Evolutionary conservation across 1,140 invertebrate species (phyloP).

Genomic region (Lamellibrachia luymesi): DNA sequence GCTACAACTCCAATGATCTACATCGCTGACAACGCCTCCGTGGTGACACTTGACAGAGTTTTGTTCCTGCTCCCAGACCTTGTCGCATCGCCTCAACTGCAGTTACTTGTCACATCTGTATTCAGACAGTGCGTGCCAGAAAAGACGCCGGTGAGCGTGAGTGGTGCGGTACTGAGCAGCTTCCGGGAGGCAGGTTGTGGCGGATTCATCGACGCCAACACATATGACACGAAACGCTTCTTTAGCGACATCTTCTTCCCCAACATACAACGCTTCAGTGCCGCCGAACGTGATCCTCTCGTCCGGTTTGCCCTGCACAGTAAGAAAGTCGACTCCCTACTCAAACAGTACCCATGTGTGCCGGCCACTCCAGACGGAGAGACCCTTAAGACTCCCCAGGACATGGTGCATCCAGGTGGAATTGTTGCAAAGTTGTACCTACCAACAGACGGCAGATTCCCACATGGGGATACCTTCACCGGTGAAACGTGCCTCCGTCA

Average conservation of each 20-base stretch:
- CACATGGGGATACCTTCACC: conserved; percentile 4
- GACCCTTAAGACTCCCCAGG: conserved; percentile 13
- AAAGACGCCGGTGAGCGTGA: conserved; percentile 9
- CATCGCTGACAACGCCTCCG: conserved; percentile 5
- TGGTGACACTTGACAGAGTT: not conserved
- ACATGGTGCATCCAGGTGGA: conserved; percentile 22
- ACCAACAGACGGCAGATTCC: conserved; percentile 21
- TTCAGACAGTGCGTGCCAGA: too few species aligned
- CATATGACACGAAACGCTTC: conserved; percentile 19
- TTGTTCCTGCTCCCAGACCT: not conserved
- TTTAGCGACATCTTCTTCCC: conserved; percentile 29
- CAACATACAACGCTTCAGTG: conserved; percentile 11
- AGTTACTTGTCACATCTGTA: not conserved
- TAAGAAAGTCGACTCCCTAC: conserved; percentile 8
- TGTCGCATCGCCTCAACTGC: not conserved
- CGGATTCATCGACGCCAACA: not conserved
- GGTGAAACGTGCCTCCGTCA: not conserved
- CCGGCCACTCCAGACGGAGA: conserved; percentile 27
- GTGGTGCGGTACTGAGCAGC: conserved; percentile 6
- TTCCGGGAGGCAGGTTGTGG: not conserved
- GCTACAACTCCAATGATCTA: conserved; percentile 13
- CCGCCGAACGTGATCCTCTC: conserved; percentile 18
- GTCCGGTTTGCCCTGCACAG: conserved; percentile 23
- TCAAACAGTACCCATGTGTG: conserved; percentile 26
- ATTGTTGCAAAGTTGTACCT: conserved; percentile 15